phyloP scores from a whole-genome alignment of 2,113 vertebrate genomes.

The Lophura nycthemera region DNA sequence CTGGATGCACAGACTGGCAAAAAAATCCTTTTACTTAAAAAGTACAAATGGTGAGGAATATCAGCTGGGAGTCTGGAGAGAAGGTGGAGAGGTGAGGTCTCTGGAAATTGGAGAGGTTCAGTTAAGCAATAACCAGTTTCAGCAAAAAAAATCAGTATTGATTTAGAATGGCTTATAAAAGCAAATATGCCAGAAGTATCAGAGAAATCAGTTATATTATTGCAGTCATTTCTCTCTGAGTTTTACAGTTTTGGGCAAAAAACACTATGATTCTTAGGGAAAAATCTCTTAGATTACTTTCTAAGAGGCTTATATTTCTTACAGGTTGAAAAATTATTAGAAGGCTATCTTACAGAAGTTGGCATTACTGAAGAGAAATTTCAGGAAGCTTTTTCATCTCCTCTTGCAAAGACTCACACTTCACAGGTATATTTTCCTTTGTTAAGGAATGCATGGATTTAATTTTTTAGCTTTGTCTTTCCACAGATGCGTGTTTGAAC shows the following conservation, averaged over 20 bases:
- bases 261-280: not conserved
- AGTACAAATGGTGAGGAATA: not conserved
- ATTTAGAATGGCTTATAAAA: not conserved
- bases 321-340: conserved; percentile 93
- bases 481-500: not conserved
- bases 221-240: not conserved
- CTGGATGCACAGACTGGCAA: not conserved
- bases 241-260: not conserved
- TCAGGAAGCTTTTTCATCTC: conserved; percentile 90
- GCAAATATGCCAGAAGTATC: not conserved
- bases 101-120: not conserved
- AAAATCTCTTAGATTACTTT: not conserved
- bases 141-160: not conserved
- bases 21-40: not conserved
- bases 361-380: conserved; percentile 97
- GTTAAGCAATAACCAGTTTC: not conserved
- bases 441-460: not conserved
- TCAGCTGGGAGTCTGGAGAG: not conserved
- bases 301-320: not conserved
- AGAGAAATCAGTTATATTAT: not conserved
- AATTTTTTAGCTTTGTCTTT: not conserved
- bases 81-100: not conserved
- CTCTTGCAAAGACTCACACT: conserved; percentile 89
- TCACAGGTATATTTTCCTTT: conserved; percentile 84
- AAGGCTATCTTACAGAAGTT: conserved; percentile 93